Percentiles rank a stretch among this genome's conserved stretches.
Evolutionary conservation across 2,113 vertebrate species (phyloP).

Genomic region (Tichodroma muraria): DNA sequence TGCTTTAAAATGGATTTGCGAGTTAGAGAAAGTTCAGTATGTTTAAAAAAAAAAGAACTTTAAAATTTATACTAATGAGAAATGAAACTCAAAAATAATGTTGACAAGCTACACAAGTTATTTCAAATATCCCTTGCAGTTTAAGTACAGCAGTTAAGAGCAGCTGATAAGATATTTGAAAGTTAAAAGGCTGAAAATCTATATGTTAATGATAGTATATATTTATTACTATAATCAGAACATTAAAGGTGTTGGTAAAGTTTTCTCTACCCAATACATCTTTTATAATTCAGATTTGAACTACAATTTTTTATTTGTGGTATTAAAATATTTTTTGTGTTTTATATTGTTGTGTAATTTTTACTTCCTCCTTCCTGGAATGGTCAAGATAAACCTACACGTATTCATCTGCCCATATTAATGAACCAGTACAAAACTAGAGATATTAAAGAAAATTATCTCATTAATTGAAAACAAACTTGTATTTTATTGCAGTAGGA

Average conservation of each 20-base stretch:
- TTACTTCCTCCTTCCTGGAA: neutral
- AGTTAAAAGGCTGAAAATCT: conserved; percentile 13
- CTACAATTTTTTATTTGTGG: neutral
- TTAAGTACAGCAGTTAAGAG: conserved; percentile 9
- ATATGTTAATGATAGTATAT: neutral
- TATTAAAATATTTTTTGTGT: neutral
- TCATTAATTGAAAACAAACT: conserved; percentile 7
- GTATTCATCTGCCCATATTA: neutral
- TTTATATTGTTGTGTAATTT: neutral
- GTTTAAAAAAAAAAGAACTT: neutral
- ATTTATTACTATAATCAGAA: neutral
- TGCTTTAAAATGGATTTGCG: conserved; percentile 29
- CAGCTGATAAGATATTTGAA: conserved; percentile 36
- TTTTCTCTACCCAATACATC: neutral
- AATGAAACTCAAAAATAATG: conserved; percentile 26
- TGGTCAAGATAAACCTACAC: neutral
- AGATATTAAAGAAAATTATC: conserved; percentile 27
- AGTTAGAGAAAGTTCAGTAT: conserved; percentile 19
- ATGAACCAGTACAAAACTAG: neutral
- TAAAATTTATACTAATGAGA: conserved; percentile 16
- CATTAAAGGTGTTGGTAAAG: neutral
- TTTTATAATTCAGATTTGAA: neutral
- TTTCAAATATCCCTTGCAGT: neutral
- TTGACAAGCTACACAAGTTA: neutral
- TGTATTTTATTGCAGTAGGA: conserved; percentile 10